phyloP scores from a whole-genome alignment of 1,140 invertebrate genomes.

The Drosophila pseudoananassae region DNA sequence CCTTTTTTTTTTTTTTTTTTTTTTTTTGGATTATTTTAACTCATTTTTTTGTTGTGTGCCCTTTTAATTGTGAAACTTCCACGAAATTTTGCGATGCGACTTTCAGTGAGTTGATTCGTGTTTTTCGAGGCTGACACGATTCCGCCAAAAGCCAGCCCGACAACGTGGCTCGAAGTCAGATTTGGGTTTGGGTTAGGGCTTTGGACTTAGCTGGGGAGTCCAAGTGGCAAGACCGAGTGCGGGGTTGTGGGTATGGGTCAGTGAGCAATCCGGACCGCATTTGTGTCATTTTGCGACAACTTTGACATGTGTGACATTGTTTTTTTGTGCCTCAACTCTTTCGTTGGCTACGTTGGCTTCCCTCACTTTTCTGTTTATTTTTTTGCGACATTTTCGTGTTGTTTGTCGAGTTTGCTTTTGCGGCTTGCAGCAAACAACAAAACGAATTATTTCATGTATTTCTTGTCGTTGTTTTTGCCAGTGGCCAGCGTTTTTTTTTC shows the following conservation, averaged over 20 bases:
- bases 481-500: slow-evolving; percentile 27
- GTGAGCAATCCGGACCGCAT: slow-evolving; percentile 79
- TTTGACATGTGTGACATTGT: slow-evolving; percentile 83
- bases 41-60: slow-evolving; percentile 51
- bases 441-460: slow-evolving; percentile 69
- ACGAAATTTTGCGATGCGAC: slow-evolving; percentile 73
- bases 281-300: slow-evolving; percentile 82
- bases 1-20: slow-evolving; percentile 2
- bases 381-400: slow-evolving; percentile 74
- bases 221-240: slow-evolving; percentile 52
- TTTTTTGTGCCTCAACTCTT: slow-evolving; percentile 51
- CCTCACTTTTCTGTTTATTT: slow-evolving; percentile 26
- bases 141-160: slow-evolving; percentile 46
- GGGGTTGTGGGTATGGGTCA: slow-evolving; percentile 50
- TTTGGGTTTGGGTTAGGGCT: slow-evolving; percentile 9
- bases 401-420: slow-evolving; percentile 62
- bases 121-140: slow-evolving; percentile 73
- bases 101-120: slow-evolving; percentile 64
- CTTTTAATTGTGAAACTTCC: slow-evolving; percentile 81
- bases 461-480: slow-evolving; percentile 27
- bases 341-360: slow-evolving; percentile 13
- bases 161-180: slow-evolving; percentile 16
- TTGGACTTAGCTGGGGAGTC: slow-evolving; percentile 25
- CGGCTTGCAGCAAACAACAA: slow-evolving; percentile 63
- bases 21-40: background rate